Evolutionary conservation across 2,797 vertebrate species (phyloP).

Genomic region (Oreortyx pictus): DNA sequence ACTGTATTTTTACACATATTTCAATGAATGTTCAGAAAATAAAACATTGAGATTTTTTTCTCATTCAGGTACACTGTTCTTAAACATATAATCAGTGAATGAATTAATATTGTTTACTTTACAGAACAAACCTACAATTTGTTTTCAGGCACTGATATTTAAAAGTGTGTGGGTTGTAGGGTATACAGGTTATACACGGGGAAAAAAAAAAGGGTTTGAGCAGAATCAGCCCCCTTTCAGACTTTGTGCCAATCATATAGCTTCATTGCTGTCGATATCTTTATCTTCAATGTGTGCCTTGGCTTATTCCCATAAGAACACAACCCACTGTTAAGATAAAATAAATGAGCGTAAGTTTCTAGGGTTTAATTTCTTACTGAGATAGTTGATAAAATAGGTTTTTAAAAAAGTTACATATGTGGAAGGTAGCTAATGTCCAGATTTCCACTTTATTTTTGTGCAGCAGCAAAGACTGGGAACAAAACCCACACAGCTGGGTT

Average conservation of each 20-base stretch:
- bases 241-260: not conserved
- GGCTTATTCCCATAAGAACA: not conserved
- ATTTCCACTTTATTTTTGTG: not conserved
- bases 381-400: not conserved
- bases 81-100: not conserved
- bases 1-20: not conserved
- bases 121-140: not conserved
- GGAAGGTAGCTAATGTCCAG: not conserved
- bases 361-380: not conserved
- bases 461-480: not conserved
- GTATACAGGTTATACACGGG: not conserved
- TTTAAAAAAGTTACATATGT: accelerated
- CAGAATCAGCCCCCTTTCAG: not conserved
- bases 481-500: not conserved
- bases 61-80: not conserved
- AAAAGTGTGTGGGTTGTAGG: not conserved
- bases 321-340: not conserved
- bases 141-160: not conserved
- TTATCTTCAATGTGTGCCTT: not conserved
- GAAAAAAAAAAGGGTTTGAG: not conserved
- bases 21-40: not conserved
- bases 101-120: not conserved
- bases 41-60: not conserved
- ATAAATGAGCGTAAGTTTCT: not conserved
- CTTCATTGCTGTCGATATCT: not conserved